These are phyloP conservation scores for Desmodus rotundus DNA, from an alignment of 2,113 vertebrate genomes.

Conservation along the genomic window DNA sequence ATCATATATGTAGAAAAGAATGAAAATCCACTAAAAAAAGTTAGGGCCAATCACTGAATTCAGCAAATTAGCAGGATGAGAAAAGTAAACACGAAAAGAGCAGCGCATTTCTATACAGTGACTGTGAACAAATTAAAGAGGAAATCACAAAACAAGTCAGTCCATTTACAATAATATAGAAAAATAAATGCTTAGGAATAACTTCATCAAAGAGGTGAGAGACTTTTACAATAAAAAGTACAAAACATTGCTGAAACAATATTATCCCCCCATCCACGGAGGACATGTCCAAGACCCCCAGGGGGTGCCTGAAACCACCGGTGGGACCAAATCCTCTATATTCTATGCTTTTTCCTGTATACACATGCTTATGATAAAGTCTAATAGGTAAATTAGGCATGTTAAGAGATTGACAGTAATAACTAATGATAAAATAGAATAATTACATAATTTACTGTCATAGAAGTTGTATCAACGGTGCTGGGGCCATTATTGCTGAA, in stretches of 20 bases:
- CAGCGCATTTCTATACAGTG: background rate
- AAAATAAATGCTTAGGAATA: no score
- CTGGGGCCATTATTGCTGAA: background rate
- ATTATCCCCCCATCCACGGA: background rate
- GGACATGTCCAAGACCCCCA: background rate
- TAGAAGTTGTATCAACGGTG: background rate
- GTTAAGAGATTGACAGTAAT: no score
- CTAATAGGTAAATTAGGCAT: background rate
- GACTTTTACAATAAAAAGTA: background rate
- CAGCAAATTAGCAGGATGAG: background rate
- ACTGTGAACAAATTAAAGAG: background rate
- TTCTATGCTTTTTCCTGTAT: background rate
- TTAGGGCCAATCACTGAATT: background rate
- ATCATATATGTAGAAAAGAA: background rate
- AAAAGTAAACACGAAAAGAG: background rate
- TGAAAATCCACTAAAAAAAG: background rate
- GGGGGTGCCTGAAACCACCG: no score
- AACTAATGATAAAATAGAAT: no score
- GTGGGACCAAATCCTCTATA: no score
- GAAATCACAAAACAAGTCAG: background rate
- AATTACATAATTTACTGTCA: no score
- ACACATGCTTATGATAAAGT: background rate
- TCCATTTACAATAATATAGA: no score
- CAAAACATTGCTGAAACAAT: background rate
- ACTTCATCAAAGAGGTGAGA: no score